Percentiles rank a stretch among this genome's conserved stretches.
Conservation (phyloP, 2,888 invertebrate genomes). For the Trachelus iudaicus region DNA sequence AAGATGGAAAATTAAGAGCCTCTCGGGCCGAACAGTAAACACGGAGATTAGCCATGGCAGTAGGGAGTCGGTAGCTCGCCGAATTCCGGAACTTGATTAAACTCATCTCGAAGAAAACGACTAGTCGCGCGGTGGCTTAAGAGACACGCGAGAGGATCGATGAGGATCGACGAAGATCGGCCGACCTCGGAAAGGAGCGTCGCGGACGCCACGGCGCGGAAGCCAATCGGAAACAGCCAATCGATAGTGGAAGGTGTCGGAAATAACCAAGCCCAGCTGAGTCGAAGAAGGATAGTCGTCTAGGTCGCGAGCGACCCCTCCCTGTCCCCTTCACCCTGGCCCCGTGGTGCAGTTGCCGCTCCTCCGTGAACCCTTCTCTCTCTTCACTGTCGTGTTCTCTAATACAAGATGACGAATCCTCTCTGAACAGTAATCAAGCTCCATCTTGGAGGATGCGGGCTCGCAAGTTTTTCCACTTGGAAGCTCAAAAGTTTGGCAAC, state of each 20-base stretch:
- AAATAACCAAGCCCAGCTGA: neutral
- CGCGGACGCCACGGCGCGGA: neutral
- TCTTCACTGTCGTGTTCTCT: conserved; percentile 48
- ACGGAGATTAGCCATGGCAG: conserved; percentile 3
- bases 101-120: neutral
- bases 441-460: conserved; percentile 46
- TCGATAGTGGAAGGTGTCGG: neutral
- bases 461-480: too few species aligned
- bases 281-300: neutral
- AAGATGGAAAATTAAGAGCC: conserved; percentile 36
- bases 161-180: too few species aligned
- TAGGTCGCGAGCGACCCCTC: too few species aligned
- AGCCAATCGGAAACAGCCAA: neutral
- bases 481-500: too few species aligned
- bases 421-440: conserved; percentile 61
- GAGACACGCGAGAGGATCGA: too few species aligned
- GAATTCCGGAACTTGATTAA: neutral
- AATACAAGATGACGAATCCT: conserved; percentile 60
- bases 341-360: too few species aligned
- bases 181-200: too few species aligned
- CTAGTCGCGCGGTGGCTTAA: too few species aligned
- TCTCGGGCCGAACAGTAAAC: conserved; percentile 21
- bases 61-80: too few species aligned
- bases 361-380: too few species aligned
- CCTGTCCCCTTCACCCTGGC: too few species aligned